These are phyloP conservation scores for Chlorodrepanis virens DNA, from an alignment of 2,113 vertebrate species.

Conservation along the genomic window DNA sequence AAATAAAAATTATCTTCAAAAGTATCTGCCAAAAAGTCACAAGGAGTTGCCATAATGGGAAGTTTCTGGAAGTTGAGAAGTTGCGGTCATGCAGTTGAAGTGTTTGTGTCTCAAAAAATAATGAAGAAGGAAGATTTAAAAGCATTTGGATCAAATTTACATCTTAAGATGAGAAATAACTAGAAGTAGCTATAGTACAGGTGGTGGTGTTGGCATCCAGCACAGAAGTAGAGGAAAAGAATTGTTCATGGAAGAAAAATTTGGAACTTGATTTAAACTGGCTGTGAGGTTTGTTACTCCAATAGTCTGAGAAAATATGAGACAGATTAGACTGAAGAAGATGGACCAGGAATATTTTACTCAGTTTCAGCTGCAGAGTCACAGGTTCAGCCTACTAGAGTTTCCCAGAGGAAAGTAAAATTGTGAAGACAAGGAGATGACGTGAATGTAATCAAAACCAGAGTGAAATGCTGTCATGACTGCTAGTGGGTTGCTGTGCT, in stretches of 20 bases:
- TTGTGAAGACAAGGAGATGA: slow-evolving; percentile 8
- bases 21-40: background rate
- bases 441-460: background rate
- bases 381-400: background rate
- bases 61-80: background rate
- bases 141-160: background rate
- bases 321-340: background rate
- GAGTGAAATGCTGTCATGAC: background rate
- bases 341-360: slow-evolving; percentile 15
- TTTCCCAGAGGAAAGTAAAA: background rate
- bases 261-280: slow-evolving; percentile 2
- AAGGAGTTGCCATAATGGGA: background rate
- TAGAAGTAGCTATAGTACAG: background rate
- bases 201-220: background rate
- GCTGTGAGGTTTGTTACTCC: background rate
- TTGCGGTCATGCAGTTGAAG: background rate
- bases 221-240: background rate
- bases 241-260: slow-evolving; percentile 34
- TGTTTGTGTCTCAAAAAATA: background rate
- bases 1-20: background rate
- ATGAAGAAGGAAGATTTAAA: background rate
- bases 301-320: background rate
- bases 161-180: background rate
- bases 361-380: background rate
- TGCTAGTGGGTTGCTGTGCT: background rate